phyloP scores from a whole-genome alignment of 2,113 vertebrate species.

The Xyrauchen texanus region DNA sequence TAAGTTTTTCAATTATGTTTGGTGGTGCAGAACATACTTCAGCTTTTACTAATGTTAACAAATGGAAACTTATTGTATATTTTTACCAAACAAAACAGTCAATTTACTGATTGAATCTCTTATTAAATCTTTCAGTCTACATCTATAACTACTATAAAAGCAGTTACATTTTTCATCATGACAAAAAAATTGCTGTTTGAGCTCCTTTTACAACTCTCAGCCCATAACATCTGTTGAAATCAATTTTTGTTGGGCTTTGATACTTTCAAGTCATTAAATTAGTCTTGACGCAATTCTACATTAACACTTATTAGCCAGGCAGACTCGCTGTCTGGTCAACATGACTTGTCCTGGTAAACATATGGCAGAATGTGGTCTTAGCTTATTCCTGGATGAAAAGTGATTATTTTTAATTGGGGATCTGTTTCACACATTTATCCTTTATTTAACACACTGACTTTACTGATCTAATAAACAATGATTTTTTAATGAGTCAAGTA shows the following conservation, averaged over 20 bases:
- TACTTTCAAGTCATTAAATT: conserved; percentile 63
- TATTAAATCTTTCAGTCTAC: background rate
- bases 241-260: conserved; percentile 61
- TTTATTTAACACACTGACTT: conserved; percentile 50
- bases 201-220: conserved; percentile 50
- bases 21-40: too few relatives aligned
- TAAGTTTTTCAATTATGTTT: too few relatives aligned
- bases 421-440: conserved; percentile 53
- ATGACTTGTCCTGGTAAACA: conserved; percentile 51
- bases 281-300: conserved; percentile 50
- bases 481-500: too few relatives aligned
- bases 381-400: background rate
- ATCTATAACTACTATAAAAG: conserved; percentile 26
- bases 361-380: conserved; percentile 14
- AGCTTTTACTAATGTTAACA: too few relatives aligned
- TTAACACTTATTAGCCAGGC: conserved; percentile 45
- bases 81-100: background rate
- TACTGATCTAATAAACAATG: conserved; percentile 20
- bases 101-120: background rate
- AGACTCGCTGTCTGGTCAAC: conserved; percentile 48
- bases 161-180: conserved; percentile 15
- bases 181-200: background rate
- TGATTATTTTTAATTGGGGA: conserved; percentile 27
- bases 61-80: too few relatives aligned
- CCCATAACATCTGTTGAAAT: conserved; percentile 68